Evolutionary conservation across 1,140 invertebrate genomes (phyloP).

Genomic region (Pogonognathellus flavescens): DNA sequence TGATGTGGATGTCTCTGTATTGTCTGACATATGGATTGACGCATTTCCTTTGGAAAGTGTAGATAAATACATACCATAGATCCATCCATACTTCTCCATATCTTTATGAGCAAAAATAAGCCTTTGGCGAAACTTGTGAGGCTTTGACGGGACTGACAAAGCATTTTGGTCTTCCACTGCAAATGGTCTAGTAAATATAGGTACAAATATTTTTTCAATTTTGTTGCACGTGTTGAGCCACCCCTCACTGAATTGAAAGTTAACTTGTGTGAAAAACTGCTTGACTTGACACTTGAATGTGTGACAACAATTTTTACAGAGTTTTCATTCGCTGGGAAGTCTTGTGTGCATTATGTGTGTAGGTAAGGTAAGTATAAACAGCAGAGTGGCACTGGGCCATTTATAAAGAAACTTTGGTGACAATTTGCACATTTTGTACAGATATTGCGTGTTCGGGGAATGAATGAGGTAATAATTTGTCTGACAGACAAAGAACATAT

Average conservation of each 20-base stretch:
- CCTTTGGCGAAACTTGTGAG: conserved; percentile 23
- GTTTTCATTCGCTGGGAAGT: conserved; percentile 4
- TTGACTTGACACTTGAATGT: conserved; percentile 44
- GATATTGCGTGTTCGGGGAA: neutral
- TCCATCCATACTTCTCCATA: neutral
- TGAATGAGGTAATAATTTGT: conserved; percentile 37
- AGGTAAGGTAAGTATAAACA: neutral
- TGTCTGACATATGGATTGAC: neutral
- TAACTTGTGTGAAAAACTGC: conserved; percentile 22
- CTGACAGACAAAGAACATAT: neutral
- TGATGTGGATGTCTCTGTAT: neutral
- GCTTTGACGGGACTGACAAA: conserved; percentile 36
- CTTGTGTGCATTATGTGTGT: neutral
- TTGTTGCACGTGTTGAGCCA: conserved; percentile 4
- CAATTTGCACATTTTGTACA: conserved; percentile 1
- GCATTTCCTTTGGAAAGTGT: neutral
- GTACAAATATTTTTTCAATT: neutral
- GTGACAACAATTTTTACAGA: conserved; percentile 17
- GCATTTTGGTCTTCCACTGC: conserved; percentile 26
- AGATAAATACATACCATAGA: neutral
- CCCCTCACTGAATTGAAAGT: conserved; percentile 5
- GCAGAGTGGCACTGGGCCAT: neutral
- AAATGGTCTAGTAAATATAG: neutral
- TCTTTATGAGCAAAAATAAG: conserved; percentile 2
- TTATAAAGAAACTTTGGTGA: conserved; percentile 11